phyloP scores from a whole-genome alignment of 2,797 vertebrate species.

The Macropodus opercularis region DNA sequence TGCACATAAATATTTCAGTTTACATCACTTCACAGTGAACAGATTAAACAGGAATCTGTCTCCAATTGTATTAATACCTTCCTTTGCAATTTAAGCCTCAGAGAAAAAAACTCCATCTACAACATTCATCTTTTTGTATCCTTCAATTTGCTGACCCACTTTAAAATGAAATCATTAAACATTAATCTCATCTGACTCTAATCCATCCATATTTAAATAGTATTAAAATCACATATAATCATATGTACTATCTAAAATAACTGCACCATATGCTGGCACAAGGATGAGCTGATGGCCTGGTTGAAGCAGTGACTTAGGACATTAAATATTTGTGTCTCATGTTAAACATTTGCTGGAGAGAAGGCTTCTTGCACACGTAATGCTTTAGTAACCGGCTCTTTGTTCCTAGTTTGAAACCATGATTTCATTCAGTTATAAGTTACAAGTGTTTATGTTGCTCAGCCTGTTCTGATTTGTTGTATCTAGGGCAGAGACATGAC shows the following conservation, averaged over 20 bases:
- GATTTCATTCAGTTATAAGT: background rate
- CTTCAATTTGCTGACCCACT: slow-evolving; percentile 48
- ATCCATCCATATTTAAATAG: slow-evolving; percentile 34
- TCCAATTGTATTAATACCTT: background rate
- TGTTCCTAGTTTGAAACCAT: background rate
- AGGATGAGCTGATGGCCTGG: background rate
- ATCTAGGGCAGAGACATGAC: background rate
- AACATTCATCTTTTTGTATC: slow-evolving; percentile 33
- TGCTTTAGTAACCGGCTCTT: background rate
- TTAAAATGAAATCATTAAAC: slow-evolving; percentile 41
- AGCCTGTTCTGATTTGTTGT: background rate
- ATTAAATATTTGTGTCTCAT: too few species aligned
- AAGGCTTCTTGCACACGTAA: background rate
- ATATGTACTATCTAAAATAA: slow-evolving; percentile 5
- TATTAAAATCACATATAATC: slow-evolving; percentile 30
- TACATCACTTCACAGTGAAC: background rate
- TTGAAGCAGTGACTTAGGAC: background rate
- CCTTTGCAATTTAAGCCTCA: background rate
- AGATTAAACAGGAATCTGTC: background rate
- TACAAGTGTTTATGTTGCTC: background rate
- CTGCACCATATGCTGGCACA: slow-evolving; percentile 2
- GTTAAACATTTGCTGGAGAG: background rate
- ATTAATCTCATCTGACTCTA: slow-evolving; percentile 40
- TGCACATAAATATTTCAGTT: slow-evolving; percentile 7
- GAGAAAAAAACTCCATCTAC: background rate